Base-by-base conservation (phyloP, 2,797 vertebrate genomes). In the Diglossa cyanea region DNA sequence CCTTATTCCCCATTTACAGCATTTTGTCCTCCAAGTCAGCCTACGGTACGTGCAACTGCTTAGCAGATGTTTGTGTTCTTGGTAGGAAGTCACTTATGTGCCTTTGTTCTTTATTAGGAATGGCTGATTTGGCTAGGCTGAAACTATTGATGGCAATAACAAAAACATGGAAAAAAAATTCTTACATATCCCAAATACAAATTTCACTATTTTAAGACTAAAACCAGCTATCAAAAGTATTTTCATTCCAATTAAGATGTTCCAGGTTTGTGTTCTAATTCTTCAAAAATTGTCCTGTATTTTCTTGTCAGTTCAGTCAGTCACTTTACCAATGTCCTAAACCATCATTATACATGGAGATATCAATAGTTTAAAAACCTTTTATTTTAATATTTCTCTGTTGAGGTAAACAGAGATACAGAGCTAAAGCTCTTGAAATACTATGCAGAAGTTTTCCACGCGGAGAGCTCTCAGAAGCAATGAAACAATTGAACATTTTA, bases 361-460 rank as follows among this genome's bases (percentile, higher is more conserved):
- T 4, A 65, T 8, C 28, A 47, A 28, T n/a, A 66, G 60, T 48
- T 84, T 88, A 28, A 45, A 54, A 84, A 65, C 12, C 2, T 62
- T 61, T 53, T 0, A 3, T 23, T 73, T 66, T 71, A 74, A 76
- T 55, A 57, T 78, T 76, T 86, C 40, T 79, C 20, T 40, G 8
- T 42, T 31, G 24, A 67, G 18, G 5, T 63, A 63, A 91, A 80
- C 3, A 78, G 37, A 77, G 9, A 39, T 18, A n/a, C 0, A 54
- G 20, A 57, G 9, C 4, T 76, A 82, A 76, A 89, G 26, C 39
- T 77, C 31, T 67, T 55, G 51, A 74, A 93, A 78, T 17, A 62
- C 9, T 25, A 3, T 0, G 4, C 1, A 2, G 48, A 66, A 57
- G 19, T 40, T 40, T 61, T 78, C 28, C 16, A 30, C 3, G 9